These are phyloP conservation scores for Tenebrio molitor DNA, from an alignment of 1,140 invertebrate genomes.

Conservation along the genomic window DNA sequence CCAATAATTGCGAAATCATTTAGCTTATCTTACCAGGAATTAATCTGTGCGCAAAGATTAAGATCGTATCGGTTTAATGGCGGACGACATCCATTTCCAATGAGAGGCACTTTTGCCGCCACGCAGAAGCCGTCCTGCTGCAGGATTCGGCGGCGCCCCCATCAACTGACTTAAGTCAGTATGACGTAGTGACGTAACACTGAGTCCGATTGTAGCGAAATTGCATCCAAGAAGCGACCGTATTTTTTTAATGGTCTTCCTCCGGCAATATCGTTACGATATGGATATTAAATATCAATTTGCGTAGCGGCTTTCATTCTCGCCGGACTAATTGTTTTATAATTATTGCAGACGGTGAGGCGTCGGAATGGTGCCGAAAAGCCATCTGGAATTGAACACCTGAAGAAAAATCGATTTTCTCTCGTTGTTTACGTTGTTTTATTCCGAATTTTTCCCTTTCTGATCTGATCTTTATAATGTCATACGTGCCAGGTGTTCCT, in stretches of 20 bases:
- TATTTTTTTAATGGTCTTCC: too few species aligned
- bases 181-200: too few species aligned
- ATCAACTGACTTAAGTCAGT: too few species aligned
- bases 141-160: background rate
- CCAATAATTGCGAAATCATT: constrained; percentile 14
- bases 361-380: too few species aligned
- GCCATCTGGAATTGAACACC: too few species aligned
- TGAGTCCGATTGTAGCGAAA: too few species aligned
- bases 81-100: background rate
- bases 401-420: too few species aligned
- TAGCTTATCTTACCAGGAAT: constrained; percentile 1
- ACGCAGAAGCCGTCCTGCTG: background rate
- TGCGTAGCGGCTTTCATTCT: background rate
- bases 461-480: too few species aligned
- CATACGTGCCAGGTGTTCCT: too few species aligned
- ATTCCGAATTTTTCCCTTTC: too few species aligned
- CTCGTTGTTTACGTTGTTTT: too few species aligned
- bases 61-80: background rate
- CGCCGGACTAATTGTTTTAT: constrained; percentile 22
- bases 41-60: background rate
- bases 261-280: background rate
- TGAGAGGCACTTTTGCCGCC: background rate
- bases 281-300: background rate
- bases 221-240: too few species aligned
- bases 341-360: background rate